phyloP scores from a whole-genome alignment of 2,113 vertebrate species.

The Mola mola region DNA sequence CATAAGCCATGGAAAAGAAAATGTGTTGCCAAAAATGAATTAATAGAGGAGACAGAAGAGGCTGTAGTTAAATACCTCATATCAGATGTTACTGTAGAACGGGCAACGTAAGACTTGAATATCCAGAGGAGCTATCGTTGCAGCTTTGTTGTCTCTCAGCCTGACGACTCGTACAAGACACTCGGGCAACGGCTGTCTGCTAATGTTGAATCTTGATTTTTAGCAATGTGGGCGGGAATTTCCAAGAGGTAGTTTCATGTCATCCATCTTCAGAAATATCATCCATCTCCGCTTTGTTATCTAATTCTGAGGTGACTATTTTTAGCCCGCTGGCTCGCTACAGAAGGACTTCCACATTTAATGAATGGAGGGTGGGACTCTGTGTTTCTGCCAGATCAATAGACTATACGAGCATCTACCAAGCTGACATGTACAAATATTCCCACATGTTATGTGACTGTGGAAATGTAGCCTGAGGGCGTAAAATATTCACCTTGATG shows the following conservation, averaged over 20 bases:
- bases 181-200: constrained; percentile 11
- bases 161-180: background rate
- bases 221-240: constrained; percentile 35
- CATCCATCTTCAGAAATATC: constrained; percentile 52
- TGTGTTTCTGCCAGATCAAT: constrained; percentile 53
- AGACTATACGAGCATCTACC: constrained; percentile 44
- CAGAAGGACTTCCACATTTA: constrained; percentile 39
- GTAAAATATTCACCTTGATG: constrained; percentile 28
- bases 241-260: constrained; percentile 31
- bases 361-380: constrained; percentile 31
- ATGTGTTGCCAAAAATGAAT: constrained; percentile 77
- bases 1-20: constrained; percentile 61
- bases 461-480: constrained; percentile 51
- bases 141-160: constrained; percentile 24
- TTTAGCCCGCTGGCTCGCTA: constrained; percentile 40
- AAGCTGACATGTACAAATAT: constrained; percentile 49
- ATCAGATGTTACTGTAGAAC: constrained; percentile 41
- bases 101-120: constrained; percentile 21
- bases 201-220: constrained; percentile 41
- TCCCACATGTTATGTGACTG: constrained; percentile 55
- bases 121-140: constrained; percentile 17
- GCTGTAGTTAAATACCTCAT: constrained; percentile 66
- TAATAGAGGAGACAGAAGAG: constrained; percentile 42
- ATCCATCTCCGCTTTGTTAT: constrained; percentile 52
- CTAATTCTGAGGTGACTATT: constrained; percentile 42